Percentiles rank a stretch among this genome's conserved stretches.
These are phyloP conservation scores for Argyrosomus japonicus DNA, from an alignment of 2,113 vertebrate species.

Conservation along the genomic window DNA sequence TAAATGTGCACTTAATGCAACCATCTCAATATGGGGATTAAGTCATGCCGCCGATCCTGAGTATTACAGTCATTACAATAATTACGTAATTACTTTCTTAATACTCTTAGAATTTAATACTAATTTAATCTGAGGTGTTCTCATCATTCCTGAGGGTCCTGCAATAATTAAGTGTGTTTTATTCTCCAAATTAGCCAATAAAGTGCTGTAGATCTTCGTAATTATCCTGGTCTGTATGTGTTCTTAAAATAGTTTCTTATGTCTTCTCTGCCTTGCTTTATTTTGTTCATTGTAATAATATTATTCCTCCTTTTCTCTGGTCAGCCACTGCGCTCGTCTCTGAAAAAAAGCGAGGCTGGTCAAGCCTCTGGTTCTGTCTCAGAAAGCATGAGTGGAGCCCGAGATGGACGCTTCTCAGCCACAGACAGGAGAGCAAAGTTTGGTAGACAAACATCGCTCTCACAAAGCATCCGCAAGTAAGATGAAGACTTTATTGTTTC, in stretches of 20 bases:
- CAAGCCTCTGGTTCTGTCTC: conserved; percentile 79
- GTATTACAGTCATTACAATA: neutral
- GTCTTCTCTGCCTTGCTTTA: neutral
- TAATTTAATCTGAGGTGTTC: neutral
- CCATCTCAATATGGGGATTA: neutral
- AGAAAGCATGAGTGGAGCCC: conserved; percentile 53
- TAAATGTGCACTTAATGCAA: conserved; percentile 11
- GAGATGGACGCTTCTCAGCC: conserved; percentile 52
- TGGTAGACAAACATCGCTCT: conserved; percentile 90
- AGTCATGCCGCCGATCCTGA: neutral
- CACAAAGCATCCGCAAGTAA: conserved; percentile 96
- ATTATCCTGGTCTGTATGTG: neutral
- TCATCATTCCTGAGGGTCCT: neutral
- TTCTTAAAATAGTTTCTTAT: neutral
- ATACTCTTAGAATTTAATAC: neutral
- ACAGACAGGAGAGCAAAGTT: conserved; percentile 81
- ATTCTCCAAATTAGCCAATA: neutral
- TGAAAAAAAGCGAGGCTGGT: conserved; percentile 86
- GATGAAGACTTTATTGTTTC: neutral
- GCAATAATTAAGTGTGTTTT: conserved; percentile 1
- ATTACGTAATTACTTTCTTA: conserved; percentile 5
- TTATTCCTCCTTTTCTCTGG: conserved; percentile 13
- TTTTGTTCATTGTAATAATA: neutral
- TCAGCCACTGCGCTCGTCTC: conserved; percentile 84
- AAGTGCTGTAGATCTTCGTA: neutral